Evolutionary conservation across 35 echinoderm and acorn worm species (phyloP).

Genomic region (Strongylocentrotus purpuratus): DNA sequence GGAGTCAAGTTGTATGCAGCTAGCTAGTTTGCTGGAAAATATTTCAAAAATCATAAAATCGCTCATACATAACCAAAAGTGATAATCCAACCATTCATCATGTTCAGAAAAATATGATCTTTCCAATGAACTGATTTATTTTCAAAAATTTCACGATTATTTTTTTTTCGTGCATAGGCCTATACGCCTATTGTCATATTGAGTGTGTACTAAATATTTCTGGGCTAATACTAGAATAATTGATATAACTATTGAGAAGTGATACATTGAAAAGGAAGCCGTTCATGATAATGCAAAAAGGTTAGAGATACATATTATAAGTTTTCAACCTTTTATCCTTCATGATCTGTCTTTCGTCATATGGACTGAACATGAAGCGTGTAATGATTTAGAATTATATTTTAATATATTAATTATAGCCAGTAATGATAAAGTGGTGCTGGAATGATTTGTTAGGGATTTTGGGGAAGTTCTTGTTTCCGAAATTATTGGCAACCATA

Average conservation of each 20-base stretch:
- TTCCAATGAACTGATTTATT: background rate
- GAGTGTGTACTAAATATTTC: too few relatives aligned
- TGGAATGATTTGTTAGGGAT: background rate
- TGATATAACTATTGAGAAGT: too few relatives aligned
- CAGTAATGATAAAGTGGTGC: background rate
- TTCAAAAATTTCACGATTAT: background rate
- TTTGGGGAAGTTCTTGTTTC: background rate
- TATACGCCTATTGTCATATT: background rate
- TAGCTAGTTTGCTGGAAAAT: background rate
- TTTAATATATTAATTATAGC: too few relatives aligned
- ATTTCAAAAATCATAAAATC: constrained; percentile 14
- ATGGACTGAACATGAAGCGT: too few relatives aligned
- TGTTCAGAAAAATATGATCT: background rate
- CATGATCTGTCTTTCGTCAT: too few relatives aligned
- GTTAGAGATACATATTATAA: too few relatives aligned
- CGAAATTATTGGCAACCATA: background rate
- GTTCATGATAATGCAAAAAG: too few relatives aligned
- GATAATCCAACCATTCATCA: background rate
- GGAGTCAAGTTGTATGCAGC: background rate
- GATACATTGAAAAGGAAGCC: too few relatives aligned
- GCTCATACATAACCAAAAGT: background rate
- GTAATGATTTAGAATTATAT: too few relatives aligned
- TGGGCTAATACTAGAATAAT: too few relatives aligned
- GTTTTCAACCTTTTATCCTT: too few relatives aligned
- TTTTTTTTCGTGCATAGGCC: background rate